Percentiles rank a stretch among this genome's conserved stretches.
phyloP scores from a whole-genome alignment of 2,113 vertebrate genomes.

The Amblyornis subalaris region DNA sequence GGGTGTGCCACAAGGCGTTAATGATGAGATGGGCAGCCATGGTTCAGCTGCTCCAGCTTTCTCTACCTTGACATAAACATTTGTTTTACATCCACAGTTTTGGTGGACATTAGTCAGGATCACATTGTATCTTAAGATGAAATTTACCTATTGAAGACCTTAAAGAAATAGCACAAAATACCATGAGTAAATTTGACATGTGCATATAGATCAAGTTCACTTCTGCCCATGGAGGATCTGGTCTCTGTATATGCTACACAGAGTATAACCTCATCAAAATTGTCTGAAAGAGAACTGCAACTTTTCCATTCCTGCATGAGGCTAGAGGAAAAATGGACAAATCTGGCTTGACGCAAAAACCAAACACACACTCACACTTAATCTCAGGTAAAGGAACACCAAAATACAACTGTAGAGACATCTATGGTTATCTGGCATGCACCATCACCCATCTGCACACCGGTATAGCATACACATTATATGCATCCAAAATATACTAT shows the following conservation, averaged over 20 bases:
- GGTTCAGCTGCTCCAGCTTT: not conserved
- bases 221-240: not conserved
- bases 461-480: too few species aligned
- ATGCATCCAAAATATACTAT: not conserved
- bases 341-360: not conserved
- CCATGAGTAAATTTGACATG: not conserved
- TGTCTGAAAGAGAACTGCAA: not conserved
- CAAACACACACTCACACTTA: not conserved
- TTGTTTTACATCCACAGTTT: not conserved
- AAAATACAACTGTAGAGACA: not conserved
- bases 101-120: not conserved
- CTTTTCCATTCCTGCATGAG: not conserved
- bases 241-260: not conserved
- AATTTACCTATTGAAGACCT: not conserved
- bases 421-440: not conserved
- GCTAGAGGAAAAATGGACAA: not conserved
- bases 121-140: not conserved
- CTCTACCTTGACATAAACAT: not conserved
- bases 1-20: too few species aligned
- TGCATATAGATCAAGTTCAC: not conserved
- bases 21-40: accelerated
- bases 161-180: not conserved
- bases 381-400: not conserved
- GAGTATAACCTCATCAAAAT: not conserved
- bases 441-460: not conserved